Evolutionary conservation across 2,888 invertebrate genomes (phyloP).

Genomic region (Troides aeacus): DNA sequence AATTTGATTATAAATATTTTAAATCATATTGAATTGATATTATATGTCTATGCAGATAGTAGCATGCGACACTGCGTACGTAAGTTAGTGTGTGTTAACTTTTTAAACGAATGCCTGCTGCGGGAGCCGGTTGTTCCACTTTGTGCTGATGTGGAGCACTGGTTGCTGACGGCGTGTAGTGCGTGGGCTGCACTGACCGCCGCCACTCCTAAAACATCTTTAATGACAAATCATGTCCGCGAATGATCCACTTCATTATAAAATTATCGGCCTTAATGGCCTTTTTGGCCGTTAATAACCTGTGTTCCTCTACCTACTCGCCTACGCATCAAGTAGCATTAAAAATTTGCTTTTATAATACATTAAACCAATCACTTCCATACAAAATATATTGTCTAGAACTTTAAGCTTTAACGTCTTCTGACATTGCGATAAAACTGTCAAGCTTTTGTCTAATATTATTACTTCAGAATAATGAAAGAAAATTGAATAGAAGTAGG

Average conservation of each 20-base stretch:
- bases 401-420: background rate
- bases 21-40: background rate
- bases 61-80: background rate
- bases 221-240: constrained; percentile 16
- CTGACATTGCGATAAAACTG: background rate
- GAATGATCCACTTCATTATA: constrained; percentile 24
- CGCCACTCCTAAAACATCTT: constrained; percentile 26
- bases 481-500: no score
- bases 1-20: no score
- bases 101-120: constrained; percentile 10
- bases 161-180: background rate
- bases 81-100: background rate
- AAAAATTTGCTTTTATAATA: background rate
- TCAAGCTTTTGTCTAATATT: no score
- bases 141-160: constrained; percentile 13
- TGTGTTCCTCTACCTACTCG: constrained; percentile 1
- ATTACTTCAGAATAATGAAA: no score
- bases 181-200: constrained; percentile 16
- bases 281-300: constrained; percentile 10
- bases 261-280: constrained; percentile 22
- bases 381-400: background rate
- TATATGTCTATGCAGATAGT: background rate
- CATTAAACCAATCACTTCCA: background rate
- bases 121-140: constrained; percentile 24
- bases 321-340: constrained; percentile 11